Evolutionary conservation across 2,888 invertebrate genomes (phyloP), one percentile per base, ranked within the genome.

Genomic region (Creontiades dilutus): DNA sequence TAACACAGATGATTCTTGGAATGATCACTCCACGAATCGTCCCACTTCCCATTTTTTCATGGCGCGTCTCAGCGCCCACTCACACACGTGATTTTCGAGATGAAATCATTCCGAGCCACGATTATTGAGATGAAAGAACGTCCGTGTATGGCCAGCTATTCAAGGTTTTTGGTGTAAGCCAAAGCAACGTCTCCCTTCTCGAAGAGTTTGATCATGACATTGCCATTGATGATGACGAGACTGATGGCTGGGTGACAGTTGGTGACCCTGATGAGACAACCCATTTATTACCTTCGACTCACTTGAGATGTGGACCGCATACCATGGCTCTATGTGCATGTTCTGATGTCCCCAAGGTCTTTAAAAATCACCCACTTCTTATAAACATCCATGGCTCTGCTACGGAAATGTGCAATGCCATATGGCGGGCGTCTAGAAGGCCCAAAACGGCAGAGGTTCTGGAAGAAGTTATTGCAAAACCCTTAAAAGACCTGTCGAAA

Each of bases 401-500:
- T 4, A 81, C 48, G 16, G 27, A 82, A n/a, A 82, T 48, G 52
- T 82, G 82, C 46, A 52, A 48, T 48, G 5, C 9, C 16, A 27
- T 82, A 19, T 82, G 82, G 82, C 47, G 52, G 16, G 46, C 46
- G 48, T 82, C 82, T 19, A 82, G 46, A 16, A 46, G 82, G 19
- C 82, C 47, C 12, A 82, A 82, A 82, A 46, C 47, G 52, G 82
- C 82, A 14, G 82, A 82, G 48, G 23, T 82, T 47, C n/a, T 82
- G 28, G 82, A 82, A 82, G 27, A 82, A 7, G 48, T 82, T 23
- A n/a, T 78, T 28, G 13, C 5, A 78, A 37, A 78, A 78, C 14
- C 47, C 80, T 91, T 61, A 46, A 46, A 46, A n/a, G 57, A 86
- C 91, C 86, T 0, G 55, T 48, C 19, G 86, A 90, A 19, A 78